phyloP scores from a whole-genome alignment of 2,888 invertebrate species.

The Papilio demoleus region DNA sequence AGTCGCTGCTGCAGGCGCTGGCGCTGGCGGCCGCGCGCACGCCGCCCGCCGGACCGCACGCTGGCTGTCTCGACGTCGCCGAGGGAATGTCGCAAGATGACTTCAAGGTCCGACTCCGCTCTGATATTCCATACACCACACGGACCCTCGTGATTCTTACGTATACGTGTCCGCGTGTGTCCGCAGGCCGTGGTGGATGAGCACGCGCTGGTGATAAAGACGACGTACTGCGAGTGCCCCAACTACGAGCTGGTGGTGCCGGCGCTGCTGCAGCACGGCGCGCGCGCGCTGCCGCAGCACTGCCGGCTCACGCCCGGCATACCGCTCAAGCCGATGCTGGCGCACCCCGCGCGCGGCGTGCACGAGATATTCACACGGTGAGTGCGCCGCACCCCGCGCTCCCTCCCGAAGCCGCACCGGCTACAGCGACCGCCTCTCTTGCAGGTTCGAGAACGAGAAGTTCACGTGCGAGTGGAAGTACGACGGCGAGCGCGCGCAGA shows the following conservation, averaged over 20 bases:
- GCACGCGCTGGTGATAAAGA: conserved; percentile 91
- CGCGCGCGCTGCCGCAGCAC: conserved; percentile 87
- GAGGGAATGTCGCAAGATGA: conserved; percentile 85
- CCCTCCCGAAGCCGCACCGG: neutral
- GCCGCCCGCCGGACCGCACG: conserved; percentile 87
- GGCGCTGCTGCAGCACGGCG: conserved; percentile 89
- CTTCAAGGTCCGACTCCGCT: conserved; percentile 85
- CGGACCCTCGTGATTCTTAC: neutral
- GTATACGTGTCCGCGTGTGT: conserved; percentile 44
- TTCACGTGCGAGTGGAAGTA: conserved; percentile 99
- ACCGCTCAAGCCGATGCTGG: conserved; percentile 99
- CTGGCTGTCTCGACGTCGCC: conserved; percentile 86
- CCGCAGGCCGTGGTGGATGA: conserved; percentile 86
- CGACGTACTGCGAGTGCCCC: conserved; percentile 98
- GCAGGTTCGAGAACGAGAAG: conserved; percentile 89
- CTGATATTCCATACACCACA: neutral
- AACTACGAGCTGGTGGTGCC: conserved; percentile 94
- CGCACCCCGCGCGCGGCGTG: conserved; percentile 98
- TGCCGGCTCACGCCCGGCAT: conserved; percentile 96
- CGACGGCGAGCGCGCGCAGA: conserved; percentile 99
- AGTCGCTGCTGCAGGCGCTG: conserved; percentile 95
- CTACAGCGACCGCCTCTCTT: neutral
- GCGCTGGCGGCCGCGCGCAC: conserved; percentile 93
- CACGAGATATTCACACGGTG: conserved; percentile 92
- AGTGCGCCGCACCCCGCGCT: neutral